Conservation (phyloP, 2,888 invertebrate species). For the Coelinius sp. region DNA sequence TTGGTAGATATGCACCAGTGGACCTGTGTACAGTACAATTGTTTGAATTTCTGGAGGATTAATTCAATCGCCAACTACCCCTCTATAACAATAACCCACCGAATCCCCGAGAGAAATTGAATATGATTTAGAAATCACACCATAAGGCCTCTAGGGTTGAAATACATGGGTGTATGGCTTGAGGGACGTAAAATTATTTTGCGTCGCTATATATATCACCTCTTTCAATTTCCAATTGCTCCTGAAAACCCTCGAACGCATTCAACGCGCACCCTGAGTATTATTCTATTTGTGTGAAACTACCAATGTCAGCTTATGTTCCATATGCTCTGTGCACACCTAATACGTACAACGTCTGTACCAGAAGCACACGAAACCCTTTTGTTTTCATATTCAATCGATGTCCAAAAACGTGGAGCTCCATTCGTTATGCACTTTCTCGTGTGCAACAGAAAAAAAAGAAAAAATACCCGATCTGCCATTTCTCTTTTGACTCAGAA, state of each 20-base stretch:
- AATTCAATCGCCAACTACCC: conserved; percentile 49
- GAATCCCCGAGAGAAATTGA: conserved; percentile 55
- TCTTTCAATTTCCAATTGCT: background rate
- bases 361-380: conserved; percentile 39
- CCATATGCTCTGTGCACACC: conserved; percentile 30
- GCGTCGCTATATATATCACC: background rate
- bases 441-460: background rate
- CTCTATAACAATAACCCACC: conserved; percentile 37
- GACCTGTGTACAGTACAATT: conserved; percentile 48
- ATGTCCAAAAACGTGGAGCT: background rate
- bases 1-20: background rate
- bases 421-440: conserved; percentile 7
- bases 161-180: background rate
- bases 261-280: conserved; percentile 40
- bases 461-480: background rate
- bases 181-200: background rate
- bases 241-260: conserved; percentile 25
- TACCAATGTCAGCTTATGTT: conserved; percentile 59
- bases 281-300: conserved; percentile 52
- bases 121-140: conserved; percentile 64
- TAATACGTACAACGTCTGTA: background rate
- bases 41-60: conserved; percentile 61
- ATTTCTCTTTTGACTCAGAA: conserved; percentile 10
- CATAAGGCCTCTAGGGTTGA: conserved; percentile 54
- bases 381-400: conserved; percentile 61